These are phyloP conservation scores for Agriopis leucophaearia DNA, from an alignment of 2,888 invertebrate genomes.

Conservation along the genomic window DNA sequence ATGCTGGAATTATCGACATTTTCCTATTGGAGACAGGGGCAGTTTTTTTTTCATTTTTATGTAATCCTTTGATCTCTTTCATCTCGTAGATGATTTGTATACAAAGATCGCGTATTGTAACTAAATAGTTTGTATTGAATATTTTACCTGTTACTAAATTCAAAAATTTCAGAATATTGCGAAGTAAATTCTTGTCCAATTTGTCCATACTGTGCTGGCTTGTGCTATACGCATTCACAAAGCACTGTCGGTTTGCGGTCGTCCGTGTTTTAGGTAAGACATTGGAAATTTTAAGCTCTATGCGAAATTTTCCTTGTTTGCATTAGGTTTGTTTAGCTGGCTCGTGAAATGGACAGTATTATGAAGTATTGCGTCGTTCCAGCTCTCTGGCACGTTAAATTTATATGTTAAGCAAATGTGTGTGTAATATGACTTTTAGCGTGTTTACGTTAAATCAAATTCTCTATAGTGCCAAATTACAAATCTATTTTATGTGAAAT, in stretches of 20 bases:
- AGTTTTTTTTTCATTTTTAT: conserved; percentile 8
- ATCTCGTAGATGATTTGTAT: not conserved
- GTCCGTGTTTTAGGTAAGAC: conserved; percentile 42
- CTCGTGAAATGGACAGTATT: conserved; percentile 14
- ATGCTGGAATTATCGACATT: conserved; percentile 53
- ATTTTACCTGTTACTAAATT: not conserved
- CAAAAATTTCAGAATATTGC: not conserved
- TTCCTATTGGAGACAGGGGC: conserved; percentile 34
- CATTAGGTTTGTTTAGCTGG: conserved; percentile 19
- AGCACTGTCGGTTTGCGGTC: conserved; percentile 23
- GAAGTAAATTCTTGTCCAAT: not conserved
- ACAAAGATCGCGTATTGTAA: not conserved
- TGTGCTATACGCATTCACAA: conserved; percentile 11
- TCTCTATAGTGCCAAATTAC: conserved; percentile 8
- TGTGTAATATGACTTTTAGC: conserved; percentile 8
- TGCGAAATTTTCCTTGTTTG: conserved; percentile 29
- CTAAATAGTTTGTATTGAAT: not conserved
- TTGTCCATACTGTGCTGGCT: no score
- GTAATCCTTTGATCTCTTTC: not conserved
- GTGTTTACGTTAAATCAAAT: conserved; percentile 14
- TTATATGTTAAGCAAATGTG: no score
- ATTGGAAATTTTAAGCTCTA: conserved; percentile 30
- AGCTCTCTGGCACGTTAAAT: conserved; percentile 14
- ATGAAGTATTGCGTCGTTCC: conserved; percentile 17
- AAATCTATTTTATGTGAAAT: conserved; percentile 3